A percentile compares a stretch with the other conserved stretches of the same genome.
Conservation (phyloP, 2,113 vertebrate genomes). For the Onychorhynchus coronatus region DNA sequence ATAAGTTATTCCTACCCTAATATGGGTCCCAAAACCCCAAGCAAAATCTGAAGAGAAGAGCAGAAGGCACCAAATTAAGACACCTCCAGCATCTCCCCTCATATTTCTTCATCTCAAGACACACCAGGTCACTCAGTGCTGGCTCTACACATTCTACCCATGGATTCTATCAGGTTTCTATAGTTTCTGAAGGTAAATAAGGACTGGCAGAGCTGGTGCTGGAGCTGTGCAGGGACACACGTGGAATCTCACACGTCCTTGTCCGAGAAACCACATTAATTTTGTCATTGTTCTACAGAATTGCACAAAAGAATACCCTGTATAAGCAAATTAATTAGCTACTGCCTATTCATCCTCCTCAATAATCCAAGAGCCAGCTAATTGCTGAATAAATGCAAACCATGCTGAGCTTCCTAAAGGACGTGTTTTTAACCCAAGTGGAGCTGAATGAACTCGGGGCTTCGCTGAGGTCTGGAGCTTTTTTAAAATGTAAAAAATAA, state of each 20-base stretch:
- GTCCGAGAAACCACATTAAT: neutral
- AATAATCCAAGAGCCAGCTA: neutral
- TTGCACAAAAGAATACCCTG: neutral
- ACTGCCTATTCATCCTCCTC: neutral
- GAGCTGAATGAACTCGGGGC: neutral
- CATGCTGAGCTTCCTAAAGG: neutral
- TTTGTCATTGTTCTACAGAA: neutral
- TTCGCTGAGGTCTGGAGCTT: neutral
- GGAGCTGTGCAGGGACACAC: neutral
- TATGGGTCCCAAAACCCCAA: neutral
- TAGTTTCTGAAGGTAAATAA: neutral
- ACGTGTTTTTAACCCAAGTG: neutral
- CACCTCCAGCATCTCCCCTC: neutral
- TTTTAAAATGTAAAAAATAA: neutral
- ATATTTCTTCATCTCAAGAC: neutral
- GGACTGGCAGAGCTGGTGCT: neutral
- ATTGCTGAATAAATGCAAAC: neutral
- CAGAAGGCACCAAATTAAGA: neutral
- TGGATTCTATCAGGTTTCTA: neutral
- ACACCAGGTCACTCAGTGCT: neutral
- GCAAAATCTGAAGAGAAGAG: accelerated
- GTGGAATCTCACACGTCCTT: neutral
- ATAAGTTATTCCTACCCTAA: neutral
- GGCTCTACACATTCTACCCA: neutral
- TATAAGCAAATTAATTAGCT: neutral